These are phyloP conservation scores for Kryptolebias ocellatus DNA, from an alignment of 2,797 vertebrate genomes.

Conservation along the genomic window DNA sequence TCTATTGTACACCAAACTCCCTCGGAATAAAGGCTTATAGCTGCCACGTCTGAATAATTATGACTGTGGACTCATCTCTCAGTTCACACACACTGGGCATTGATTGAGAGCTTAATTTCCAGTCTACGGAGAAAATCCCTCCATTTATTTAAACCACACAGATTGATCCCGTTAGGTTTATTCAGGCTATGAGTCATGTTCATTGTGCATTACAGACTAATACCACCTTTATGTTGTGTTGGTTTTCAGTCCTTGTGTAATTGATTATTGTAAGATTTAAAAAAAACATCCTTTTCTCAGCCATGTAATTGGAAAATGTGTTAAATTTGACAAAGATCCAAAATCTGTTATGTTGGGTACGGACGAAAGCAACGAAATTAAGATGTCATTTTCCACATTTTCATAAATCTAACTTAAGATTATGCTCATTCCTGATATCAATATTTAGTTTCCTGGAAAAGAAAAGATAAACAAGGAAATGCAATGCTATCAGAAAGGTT, in stretches of 20 bases:
- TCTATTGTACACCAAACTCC: constrained; percentile 31
- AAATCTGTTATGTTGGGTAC: constrained; percentile 1
- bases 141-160: constrained; percentile 61
- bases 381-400: constrained; percentile 1
- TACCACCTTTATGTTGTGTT: constrained; percentile 47
- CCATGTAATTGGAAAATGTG: constrained; percentile 22
- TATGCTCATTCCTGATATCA: constrained; percentile 9
- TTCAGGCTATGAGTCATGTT: constrained; percentile 65
- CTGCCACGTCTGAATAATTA: constrained; percentile 63
- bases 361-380: constrained; percentile 1
- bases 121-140: constrained; percentile 63
- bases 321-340: constrained; percentile 17
- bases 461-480: background rate
- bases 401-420: constrained; percentile 16
- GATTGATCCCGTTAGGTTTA: constrained; percentile 68
- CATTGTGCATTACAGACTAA: constrained; percentile 52
- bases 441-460: constrained; percentile 4
- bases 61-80: constrained; percentile 54
- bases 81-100: constrained; percentile 50
- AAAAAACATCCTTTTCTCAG: constrained; percentile 38
- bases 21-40: constrained; percentile 39
- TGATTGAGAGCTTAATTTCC: constrained; percentile 73
- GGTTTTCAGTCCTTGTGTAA: constrained; percentile 63
- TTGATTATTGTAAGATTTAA: constrained; percentile 53
- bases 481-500: background rate